Conservation (phyloP, 2,113 vertebrate genomes). For the Gadus macrocephalus region DNA sequence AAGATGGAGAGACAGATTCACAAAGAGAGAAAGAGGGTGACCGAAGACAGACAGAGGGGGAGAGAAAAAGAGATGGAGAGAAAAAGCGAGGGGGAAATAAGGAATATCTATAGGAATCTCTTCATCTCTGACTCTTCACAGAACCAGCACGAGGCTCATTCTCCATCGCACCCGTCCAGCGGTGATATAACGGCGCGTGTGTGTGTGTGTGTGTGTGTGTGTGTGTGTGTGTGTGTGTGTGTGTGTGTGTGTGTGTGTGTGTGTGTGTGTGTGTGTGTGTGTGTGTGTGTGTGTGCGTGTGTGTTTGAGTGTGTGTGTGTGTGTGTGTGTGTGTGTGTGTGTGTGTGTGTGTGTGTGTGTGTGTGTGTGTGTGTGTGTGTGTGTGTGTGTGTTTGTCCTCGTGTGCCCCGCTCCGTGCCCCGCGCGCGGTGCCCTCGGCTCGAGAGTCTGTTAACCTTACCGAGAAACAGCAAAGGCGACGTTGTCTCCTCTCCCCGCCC, state of each 20-base stretch:
- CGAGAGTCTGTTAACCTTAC: too few species aligned
- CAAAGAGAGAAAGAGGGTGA: background rate
- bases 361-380: conserved; percentile 2
- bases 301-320: too few species aligned
- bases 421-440: too few species aligned
- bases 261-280: too few species aligned
- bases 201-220: background rate
- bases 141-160: too few species aligned
- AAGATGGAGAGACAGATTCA: background rate
- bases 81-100: background rate
- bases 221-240: background rate
- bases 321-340: background rate
- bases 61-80: background rate
- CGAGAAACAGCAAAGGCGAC: too few species aligned
- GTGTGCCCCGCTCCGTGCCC: too few species aligned
- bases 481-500: too few species aligned
- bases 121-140: background rate
- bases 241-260: background rate
- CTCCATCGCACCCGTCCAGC: too few species aligned
- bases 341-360: background rate
- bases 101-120: too few species aligned
- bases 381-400: background rate
- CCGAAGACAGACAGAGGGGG: conserved; percentile 9
- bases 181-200: background rate
- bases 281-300: too few species aligned